Evolutionary conservation across 1,140 invertebrate genomes (phyloP).

Genomic region (Penaeus indicus): DNA sequence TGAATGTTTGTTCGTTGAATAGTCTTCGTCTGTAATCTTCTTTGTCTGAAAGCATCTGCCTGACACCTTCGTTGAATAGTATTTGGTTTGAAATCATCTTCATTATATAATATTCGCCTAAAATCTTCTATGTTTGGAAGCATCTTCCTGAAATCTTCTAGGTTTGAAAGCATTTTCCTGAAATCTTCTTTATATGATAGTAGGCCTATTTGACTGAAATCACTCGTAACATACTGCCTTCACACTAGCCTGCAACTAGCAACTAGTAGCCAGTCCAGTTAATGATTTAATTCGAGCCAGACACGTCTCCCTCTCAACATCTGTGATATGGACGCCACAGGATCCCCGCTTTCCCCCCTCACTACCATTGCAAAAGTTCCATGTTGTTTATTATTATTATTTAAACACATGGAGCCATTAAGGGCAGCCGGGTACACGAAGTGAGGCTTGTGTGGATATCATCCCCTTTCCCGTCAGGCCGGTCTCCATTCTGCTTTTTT

Average conservation of each 20-base stretch:
- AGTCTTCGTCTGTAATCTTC: too few relatives aligned
- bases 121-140: not conserved
- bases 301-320: too few relatives aligned
- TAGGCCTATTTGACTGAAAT: too few relatives aligned
- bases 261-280: too few relatives aligned
- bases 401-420: constrained; percentile 61
- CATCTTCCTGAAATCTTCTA: not conserved
- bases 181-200: not conserved
- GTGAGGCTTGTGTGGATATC: constrained; percentile 15
- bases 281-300: too few relatives aligned
- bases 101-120: not conserved
- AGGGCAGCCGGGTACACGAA: constrained; percentile 16
- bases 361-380: not conserved
- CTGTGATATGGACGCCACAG: too few relatives aligned
- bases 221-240: too few relatives aligned
- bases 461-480: constrained; percentile 2
- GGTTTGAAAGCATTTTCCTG: too few relatives aligned
- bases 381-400: constrained; percentile 62
- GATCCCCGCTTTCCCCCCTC: not conserved
- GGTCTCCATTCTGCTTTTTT: constrained; percentile 36
- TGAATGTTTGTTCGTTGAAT: not conserved
- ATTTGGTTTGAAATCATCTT: not conserved
- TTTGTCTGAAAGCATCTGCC: not conserved
- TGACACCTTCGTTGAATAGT: not conserved
- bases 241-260: too few relatives aligned